Evolutionary conservation across 2,888 invertebrate species (phyloP).

Genomic region (Nomada ferruginata): DNA sequence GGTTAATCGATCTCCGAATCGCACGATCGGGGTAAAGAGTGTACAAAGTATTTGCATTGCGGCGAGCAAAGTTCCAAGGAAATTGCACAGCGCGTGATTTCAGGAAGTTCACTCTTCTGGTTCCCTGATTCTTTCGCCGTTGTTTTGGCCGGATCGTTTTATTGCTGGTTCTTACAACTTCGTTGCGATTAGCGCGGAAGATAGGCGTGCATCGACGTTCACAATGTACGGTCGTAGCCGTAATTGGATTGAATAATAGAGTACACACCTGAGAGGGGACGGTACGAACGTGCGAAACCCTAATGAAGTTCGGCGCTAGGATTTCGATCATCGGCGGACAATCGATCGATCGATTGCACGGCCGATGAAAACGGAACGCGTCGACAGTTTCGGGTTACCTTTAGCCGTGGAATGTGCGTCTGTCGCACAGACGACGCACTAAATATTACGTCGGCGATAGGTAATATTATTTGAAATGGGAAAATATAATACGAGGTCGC

Average conservation of each 20-base stretch:
- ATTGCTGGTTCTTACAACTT: not conserved
- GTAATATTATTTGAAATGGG: no score
- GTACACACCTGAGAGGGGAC: not conserved
- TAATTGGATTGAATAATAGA: constrained; percentile 34
- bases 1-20: constrained; percentile 22
- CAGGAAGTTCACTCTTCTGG: not conserved
- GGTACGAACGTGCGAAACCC: constrained; percentile 18
- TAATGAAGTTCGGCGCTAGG: constrained; percentile 49
- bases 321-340: constrained; percentile 44
- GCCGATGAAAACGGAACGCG: constrained; percentile 37
- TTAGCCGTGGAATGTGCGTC: constrained; percentile 17
- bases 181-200: not conserved
- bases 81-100: not conserved
- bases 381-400: constrained; percentile 17
- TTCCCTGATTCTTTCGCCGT: not conserved
- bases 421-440: not conserved
- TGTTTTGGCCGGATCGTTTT: not conserved
- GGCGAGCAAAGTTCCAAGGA: not conserved
- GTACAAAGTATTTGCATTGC: constrained; percentile 27
- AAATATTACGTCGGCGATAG: not conserved
- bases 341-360: constrained; percentile 54
- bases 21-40: not conserved
- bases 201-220: not conserved
- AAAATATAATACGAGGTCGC: no score
- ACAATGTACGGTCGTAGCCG: constrained; percentile 6